These are phyloP conservation scores for Prochilodus magdalenae DNA, from an alignment of 2,113 vertebrate genomes.

Conservation along the genomic window DNA sequence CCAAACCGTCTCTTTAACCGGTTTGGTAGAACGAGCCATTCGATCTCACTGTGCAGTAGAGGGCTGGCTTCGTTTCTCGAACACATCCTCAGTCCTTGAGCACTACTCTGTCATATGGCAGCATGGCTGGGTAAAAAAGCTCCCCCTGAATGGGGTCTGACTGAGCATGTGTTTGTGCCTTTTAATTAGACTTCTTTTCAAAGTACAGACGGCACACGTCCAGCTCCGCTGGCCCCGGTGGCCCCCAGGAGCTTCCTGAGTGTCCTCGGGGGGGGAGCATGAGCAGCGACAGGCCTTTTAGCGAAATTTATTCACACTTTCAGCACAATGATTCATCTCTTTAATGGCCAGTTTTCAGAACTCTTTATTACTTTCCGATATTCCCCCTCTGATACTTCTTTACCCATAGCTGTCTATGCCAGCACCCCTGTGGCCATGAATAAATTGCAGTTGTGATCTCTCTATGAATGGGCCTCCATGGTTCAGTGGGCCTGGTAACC, in stretches of 20 bases:
- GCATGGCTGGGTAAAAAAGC: constrained; percentile 11
- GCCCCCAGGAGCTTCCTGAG: constrained; percentile 22
- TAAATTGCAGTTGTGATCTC: constrained; percentile 25
- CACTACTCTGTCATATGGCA: constrained; percentile 18
- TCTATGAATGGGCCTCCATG: constrained; percentile 28
- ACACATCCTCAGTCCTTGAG: background rate
- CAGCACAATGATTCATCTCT: constrained; percentile 35
- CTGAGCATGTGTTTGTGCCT: constrained; percentile 1
- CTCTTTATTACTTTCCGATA: constrained; percentile 39
- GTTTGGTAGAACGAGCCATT: too few species aligned
- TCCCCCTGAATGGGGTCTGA: background rate
- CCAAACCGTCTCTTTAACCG: too few species aligned
- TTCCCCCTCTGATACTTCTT: constrained; percentile 28
- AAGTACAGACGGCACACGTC: constrained; percentile 20
- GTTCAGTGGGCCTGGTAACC: constrained; percentile 16
- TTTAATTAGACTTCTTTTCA: constrained; percentile 38
- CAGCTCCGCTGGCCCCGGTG: constrained; percentile 4
- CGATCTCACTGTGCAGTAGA: background rate
- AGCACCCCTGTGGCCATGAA: constrained; percentile 22
- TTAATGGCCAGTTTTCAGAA: constrained; percentile 24
- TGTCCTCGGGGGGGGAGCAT: background rate
- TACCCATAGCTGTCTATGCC: constrained; percentile 21
- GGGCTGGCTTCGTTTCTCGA: background rate
- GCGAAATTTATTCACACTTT: constrained; percentile 26
- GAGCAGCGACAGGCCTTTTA: background rate